Conservation (phyloP, 2,113 vertebrate species). For the Amblyopsis rosae region DNA sequence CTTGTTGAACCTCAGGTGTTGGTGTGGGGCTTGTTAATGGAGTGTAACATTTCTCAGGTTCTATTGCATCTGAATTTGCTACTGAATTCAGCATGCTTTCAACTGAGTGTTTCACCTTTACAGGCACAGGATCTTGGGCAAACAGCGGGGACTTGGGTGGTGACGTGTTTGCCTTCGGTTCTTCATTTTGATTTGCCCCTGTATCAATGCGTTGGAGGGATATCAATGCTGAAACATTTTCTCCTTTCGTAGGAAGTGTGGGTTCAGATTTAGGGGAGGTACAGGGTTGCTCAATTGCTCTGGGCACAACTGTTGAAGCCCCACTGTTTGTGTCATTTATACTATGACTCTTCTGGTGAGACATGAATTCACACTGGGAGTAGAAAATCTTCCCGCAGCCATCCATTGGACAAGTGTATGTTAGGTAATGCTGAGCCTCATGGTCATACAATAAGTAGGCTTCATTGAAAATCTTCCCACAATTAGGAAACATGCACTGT, state of each 20-base stretch:
- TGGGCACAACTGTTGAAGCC: slow-evolving; percentile 13
- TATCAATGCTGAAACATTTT: slow-evolving; percentile 17
- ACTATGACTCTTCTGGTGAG: slow-evolving; percentile 85
- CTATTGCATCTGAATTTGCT: slow-evolving; percentile 37
- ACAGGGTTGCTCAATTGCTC: slow-evolving; percentile 33
- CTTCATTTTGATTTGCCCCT: slow-evolving; percentile 38
- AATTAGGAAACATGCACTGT: slow-evolving; percentile 97
- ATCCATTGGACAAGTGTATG: slow-evolving; percentile 88
- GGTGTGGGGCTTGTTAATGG: slow-evolving; percentile 57
- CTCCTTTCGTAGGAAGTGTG: slow-evolving; percentile 14
- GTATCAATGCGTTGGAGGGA: slow-evolving; percentile 43
- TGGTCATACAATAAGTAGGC: slow-evolving; percentile 97
- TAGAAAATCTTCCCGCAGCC: slow-evolving; percentile 93
- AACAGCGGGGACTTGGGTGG: slow-evolving; percentile 41
- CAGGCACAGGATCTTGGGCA: slow-evolving; percentile 32
- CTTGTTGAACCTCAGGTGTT: slow-evolving; percentile 27
- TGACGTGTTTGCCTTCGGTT: slow-evolving; percentile 23
- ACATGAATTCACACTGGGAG: slow-evolving; percentile 87
- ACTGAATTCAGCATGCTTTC: slow-evolving; percentile 67
- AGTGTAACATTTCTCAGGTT: slow-evolving; percentile 65
- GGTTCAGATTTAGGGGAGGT: slow-evolving; percentile 33
- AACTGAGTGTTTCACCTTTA: slow-evolving; percentile 70
- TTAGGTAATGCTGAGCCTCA: slow-evolving; percentile 98
- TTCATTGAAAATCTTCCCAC: slow-evolving; percentile 92
- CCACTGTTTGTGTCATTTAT: slow-evolving; percentile 47